Conservation (phyloP, 2,113 vertebrate species). For the Notarius lentiginosus region DNA sequence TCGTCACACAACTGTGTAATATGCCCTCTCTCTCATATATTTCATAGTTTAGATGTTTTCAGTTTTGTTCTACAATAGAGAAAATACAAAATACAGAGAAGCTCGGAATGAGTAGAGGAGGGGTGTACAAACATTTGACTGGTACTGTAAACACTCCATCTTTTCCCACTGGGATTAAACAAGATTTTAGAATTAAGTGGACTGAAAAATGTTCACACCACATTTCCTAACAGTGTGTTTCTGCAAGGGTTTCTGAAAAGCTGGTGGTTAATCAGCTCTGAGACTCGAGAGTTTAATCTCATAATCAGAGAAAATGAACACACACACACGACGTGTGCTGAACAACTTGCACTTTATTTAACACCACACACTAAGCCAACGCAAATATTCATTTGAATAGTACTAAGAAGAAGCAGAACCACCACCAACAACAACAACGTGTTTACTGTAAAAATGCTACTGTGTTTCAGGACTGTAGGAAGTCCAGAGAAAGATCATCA, state of each 20-base stretch:
- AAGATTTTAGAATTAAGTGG: background rate
- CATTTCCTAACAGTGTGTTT: background rate
- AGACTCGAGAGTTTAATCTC: background rate
- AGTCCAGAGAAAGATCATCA: background rate
- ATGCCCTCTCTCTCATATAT: no score
- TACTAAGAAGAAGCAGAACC: no score
- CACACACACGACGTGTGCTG: background rate
- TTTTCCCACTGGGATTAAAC: conserved; percentile 13
- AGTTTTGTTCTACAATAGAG: no score
- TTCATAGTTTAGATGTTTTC: no score
- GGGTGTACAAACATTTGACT: no score
- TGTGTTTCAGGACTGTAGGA: background rate
- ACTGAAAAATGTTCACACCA: conserved; percentile 6
- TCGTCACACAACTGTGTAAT: no score
- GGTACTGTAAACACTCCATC: background rate
- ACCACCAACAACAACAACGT: no score
- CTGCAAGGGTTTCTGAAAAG: background rate
- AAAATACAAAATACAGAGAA: no score
- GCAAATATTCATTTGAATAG: background rate
- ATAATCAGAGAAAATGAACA: background rate
- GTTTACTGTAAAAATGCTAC: background rate
- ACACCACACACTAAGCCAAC: background rate
- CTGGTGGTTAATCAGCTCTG: background rate
- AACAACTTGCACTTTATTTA: background rate
- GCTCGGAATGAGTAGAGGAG: no score